Evolutionary conservation across 2,888 invertebrate genomes (phyloP), one percentile per base, ranked within the genome.

Genomic region (Odontothrips loti): DNA sequence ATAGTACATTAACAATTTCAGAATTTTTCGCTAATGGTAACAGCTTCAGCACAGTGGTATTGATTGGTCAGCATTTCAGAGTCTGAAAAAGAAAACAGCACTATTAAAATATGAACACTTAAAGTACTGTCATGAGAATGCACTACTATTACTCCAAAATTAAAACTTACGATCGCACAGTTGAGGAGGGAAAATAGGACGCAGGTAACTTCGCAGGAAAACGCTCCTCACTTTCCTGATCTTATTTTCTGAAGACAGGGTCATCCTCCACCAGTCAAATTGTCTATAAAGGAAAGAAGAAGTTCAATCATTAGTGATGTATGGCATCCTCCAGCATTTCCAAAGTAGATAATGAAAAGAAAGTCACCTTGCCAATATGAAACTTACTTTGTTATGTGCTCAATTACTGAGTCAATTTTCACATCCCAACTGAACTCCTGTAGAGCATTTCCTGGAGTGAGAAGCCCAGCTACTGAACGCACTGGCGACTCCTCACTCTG

Each of bases 191-290:
- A 75, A 75, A 10, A 75, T 75, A 27, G 68, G 68, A 8, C 23
- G 68, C 68, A 27, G 27, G 27, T 75, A 27, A 27, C 68, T 75
- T 1, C 68, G 68, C 8, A 75, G 68, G 68, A 75, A 75, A 75
- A 75, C 68, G 27, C 27, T 75, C 27, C 27, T 75, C 2, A 75
- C 68, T 23, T 27, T 75, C 68, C 12, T 75, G 12, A 10, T 10
- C 10, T 23, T 27, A 10, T 12, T 27, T 27, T 75, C 68, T 1
- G 68, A 75, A 12, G 27, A 10, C 1, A 75, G 27, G 27, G 68
- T 75, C 68, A 75, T 75, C 23, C 68, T 75, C 68, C 68, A 75
- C 68, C 68, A 75, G 27, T 75, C 68, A 75, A 75, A 75, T 27
- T 75, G 12, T 12, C 68, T 75, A 10, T 0, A 27, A 75, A 75